Conservation (phyloP, 2,888 invertebrate genomes). For the Tubulanus polymorphus region DNA sequence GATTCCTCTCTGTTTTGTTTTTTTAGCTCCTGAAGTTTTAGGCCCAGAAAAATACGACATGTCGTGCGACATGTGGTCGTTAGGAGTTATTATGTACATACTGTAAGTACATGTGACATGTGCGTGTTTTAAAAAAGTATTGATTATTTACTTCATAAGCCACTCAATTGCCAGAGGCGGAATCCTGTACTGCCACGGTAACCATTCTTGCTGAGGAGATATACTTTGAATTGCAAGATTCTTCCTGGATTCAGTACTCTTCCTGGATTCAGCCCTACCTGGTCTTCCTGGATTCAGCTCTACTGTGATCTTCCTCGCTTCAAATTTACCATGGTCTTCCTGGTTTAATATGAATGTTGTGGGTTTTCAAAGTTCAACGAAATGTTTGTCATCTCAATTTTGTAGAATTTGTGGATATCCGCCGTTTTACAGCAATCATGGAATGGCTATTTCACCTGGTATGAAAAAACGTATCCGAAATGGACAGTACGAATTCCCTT, state of each 20-base stretch:
- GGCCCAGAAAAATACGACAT: conserved; percentile 98
- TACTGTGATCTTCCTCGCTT: too few species aligned
- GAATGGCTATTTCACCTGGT: conserved; percentile 95
- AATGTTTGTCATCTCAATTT: too few species aligned
- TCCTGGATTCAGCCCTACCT: too few species aligned
- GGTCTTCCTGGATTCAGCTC: too few species aligned
- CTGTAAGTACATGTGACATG: conserved; percentile 65
- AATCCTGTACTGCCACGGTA: too few species aligned
- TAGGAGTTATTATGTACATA: conserved; percentile 99
- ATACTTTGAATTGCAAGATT: too few species aligned
- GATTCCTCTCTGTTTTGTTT: too few species aligned
- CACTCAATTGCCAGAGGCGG: too few species aligned
- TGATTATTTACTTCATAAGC: background rate
- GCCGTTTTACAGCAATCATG: conserved; percentile 97
- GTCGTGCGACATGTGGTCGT: conserved; percentile 98
- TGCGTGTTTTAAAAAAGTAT: background rate
- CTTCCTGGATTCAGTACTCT: too few species aligned
- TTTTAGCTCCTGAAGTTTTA: conserved; percentile 75
- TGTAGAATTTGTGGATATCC: conserved; percentile 94
- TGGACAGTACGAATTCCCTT: conserved; percentile 96
- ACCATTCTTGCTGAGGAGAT: too few species aligned
- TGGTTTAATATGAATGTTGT: too few species aligned
- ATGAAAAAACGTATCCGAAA: conserved; percentile 96
- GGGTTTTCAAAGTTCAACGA: background rate
- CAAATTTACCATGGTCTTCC: too few species aligned